These are phyloP conservation scores for Lamprologus lemairii DNA, from an alignment of 2,113 vertebrate genomes.

Conservation along the genomic window DNA sequence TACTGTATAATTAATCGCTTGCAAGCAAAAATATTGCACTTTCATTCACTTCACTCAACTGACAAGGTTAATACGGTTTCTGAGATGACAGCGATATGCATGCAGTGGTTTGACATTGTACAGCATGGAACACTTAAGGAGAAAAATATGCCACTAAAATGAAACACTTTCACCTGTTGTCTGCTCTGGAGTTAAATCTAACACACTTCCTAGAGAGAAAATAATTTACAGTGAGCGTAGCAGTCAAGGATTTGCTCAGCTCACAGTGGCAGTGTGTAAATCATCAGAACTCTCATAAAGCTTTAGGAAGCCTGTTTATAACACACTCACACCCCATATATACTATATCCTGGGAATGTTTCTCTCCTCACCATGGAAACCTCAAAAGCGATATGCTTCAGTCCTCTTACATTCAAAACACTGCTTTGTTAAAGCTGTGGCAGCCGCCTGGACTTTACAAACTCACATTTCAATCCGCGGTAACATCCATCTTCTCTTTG, in stretches of 20 bases:
- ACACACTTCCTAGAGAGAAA: conserved; percentile 33
- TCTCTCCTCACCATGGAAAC: conserved; percentile 45
- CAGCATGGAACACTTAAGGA: not conserved
- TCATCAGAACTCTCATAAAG: conserved; percentile 16
- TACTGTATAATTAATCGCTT: not conserved
- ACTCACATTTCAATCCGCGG: conserved; percentile 20
- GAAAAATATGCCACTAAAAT: not conserved
- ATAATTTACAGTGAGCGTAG: conserved; percentile 23
- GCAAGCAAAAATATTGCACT: not conserved
- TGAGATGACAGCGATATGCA: not conserved
- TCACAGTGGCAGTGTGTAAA: conserved; percentile 3
- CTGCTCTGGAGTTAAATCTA: not conserved
- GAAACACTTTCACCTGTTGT: not conserved
- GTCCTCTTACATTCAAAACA: conserved; percentile 12
- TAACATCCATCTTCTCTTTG: not conserved
- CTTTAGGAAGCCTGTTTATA: conserved; percentile 32
- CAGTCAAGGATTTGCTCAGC: conserved; percentile 14
- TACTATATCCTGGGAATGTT: conserved; percentile 37
- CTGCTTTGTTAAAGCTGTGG: not conserved
- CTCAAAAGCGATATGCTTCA: conserved; percentile 7
- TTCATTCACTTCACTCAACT: not conserved
- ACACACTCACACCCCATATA: not conserved
- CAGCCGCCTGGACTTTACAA: conserved; percentile 33
- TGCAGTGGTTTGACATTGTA: not conserved
- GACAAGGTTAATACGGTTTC: not conserved